Percentiles rank a stretch among this genome's conserved stretches.
These are phyloP conservation scores for Eupithecia dodoneata DNA, from an alignment of 2,888 invertebrate species.

Conservation along the genomic window DNA sequence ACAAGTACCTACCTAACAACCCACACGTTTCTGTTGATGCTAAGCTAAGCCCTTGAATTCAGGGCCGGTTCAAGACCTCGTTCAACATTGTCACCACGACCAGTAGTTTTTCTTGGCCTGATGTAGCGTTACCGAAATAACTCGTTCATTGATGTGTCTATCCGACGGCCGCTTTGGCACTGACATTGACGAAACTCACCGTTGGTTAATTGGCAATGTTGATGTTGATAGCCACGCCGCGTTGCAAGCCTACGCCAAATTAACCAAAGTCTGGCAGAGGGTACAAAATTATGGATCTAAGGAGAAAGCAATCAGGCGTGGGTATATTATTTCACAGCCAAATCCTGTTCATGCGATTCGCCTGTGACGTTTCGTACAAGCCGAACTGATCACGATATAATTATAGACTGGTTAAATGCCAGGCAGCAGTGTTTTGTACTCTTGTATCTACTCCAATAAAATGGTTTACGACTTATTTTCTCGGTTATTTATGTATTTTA, in stretches of 20 bases:
- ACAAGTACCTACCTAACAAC: conserved; percentile 17
- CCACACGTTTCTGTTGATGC: conserved; percentile 18
- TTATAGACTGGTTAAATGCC: conserved; percentile 79
- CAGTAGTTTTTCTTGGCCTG: conserved; percentile 72
- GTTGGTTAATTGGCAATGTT: conserved; percentile 68
- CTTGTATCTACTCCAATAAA: conserved; percentile 58
- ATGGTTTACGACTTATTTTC: conserved; percentile 70
- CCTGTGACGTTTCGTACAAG: conserved; percentile 57
- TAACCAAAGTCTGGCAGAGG: conserved; percentile 40
- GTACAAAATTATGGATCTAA: conserved; percentile 46
- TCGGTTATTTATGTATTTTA: conserved; percentile 31
- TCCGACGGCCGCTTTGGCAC: conserved; percentile 69
- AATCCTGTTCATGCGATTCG: conserved; percentile 57
- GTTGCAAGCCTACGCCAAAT: neutral
- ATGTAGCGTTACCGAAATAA: conserved; percentile 70
- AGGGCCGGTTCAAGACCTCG: conserved; percentile 49
- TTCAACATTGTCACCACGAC: conserved; percentile 52
- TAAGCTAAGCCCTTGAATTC: conserved; percentile 42
- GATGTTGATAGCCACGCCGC: conserved; percentile 19
- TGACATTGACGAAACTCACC: conserved; percentile 75
- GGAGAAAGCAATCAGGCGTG: conserved; percentile 56
- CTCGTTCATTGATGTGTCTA: conserved; percentile 72
- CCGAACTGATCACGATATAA: conserved; percentile 63
- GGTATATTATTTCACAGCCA: conserved; percentile 69
- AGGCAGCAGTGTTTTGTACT: conserved; percentile 68